Evolutionary conservation across 2,113 vertebrate species (phyloP).

Genomic region (Rhegmatorhina hoffmannsi): DNA sequence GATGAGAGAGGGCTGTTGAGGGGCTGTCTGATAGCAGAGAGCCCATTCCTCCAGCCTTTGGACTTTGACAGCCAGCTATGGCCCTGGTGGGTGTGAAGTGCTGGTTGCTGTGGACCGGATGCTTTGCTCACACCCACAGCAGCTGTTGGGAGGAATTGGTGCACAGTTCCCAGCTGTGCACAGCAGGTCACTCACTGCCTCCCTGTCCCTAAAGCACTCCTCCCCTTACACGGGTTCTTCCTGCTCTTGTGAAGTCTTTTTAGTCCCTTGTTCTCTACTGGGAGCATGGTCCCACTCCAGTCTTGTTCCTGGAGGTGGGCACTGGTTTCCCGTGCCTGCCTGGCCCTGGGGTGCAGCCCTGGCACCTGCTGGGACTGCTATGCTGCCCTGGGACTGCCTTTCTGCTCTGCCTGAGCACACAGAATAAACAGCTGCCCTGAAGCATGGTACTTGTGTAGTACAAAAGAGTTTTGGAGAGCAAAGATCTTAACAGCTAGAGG

Average conservation of each 20-base stretch:
- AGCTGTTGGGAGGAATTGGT: neutral
- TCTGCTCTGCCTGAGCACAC: neutral
- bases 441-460: neutral
- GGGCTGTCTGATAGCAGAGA: neutral
- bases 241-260: neutral
- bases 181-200: neutral
- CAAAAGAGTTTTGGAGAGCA: neutral
- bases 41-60: neutral
- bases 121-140: neutral
- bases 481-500: neutral
- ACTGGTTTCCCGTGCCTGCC: neutral
- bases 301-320: neutral
- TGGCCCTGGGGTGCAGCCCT: neutral
- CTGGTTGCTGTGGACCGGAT: neutral
- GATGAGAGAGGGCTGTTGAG: neutral
- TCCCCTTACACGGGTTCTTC: accelerated
- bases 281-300: neutral
- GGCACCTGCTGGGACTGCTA: neutral
- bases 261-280: neutral
- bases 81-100: neutral
- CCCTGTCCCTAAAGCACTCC: neutral
- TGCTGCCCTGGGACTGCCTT: neutral
- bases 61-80: neutral
- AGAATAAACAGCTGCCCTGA: neutral
- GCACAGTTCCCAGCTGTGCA: neutral